phyloP scores from a whole-genome alignment of 2,113 vertebrate genomes.

The Phrynosoma platyrhinos region DNA sequence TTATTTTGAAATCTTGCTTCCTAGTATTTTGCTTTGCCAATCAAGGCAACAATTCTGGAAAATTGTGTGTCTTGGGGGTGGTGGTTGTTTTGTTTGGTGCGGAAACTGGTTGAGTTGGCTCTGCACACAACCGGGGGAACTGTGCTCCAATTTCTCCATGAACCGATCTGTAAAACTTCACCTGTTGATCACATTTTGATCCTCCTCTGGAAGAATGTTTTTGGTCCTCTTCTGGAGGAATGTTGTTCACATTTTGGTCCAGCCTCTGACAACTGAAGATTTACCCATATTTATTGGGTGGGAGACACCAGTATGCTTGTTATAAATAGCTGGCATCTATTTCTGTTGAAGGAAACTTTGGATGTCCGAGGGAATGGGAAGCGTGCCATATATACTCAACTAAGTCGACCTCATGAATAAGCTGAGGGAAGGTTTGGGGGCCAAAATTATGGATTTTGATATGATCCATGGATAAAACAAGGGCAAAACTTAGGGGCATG shows the following conservation, averaged over 20 bases:
- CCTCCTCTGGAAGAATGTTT: too few relatives aligned
- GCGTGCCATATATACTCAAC: too few relatives aligned
- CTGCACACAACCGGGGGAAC: neutral
- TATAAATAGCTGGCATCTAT: neutral
- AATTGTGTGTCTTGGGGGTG: neutral
- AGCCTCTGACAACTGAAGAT: neutral
- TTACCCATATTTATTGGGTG: too few relatives aligned
- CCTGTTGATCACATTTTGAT: neutral
- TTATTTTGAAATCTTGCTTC: slow-evolving; percentile 28
- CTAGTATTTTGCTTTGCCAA: slow-evolving; percentile 5
- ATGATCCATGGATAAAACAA: too few relatives aligned
- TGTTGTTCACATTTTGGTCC: neutral
- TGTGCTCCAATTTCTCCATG: neutral
- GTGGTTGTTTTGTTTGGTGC: too few relatives aligned
- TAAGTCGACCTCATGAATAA: too few relatives aligned
- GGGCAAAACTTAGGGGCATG: too few relatives aligned
- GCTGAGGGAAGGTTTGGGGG: too few relatives aligned
- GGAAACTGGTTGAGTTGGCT: neutral
- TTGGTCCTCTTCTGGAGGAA: neutral
- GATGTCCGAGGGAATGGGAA: neutral
- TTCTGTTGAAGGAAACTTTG: neutral
- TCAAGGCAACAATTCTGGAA: neutral
- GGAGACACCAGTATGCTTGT: neutral
- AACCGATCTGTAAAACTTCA: neutral
- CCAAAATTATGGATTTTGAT: too few relatives aligned